phyloP scores from a whole-genome alignment of 2,113 vertebrate species.

The Phrynosoma platyrhinos region DNA sequence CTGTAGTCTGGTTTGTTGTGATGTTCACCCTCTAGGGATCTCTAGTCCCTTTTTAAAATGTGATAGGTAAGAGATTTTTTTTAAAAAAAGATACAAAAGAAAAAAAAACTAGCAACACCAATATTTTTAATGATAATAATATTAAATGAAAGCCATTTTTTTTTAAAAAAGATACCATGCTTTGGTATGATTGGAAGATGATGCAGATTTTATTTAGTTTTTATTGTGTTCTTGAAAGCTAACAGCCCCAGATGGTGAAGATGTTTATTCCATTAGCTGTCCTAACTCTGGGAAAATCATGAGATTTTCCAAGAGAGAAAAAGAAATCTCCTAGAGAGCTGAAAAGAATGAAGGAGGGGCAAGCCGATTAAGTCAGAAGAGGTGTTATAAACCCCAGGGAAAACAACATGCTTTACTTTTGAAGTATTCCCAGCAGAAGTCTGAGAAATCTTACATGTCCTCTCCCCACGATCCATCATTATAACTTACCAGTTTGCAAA shows the following conservation, averaged over 20 bases:
- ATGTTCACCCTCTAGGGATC: not conserved
- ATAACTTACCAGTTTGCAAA: constrained; percentile 74
- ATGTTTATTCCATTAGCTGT: constrained; percentile 56
- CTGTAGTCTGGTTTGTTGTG: constrained; percentile 25
- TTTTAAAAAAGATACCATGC: constrained; percentile 23
- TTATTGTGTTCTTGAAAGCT: constrained; percentile 51
- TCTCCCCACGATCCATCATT: constrained; percentile 72
- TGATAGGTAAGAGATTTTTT: constrained; percentile 10
- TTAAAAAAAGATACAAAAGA: not conserved
- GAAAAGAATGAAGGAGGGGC: constrained; percentile 55
- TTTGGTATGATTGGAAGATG: constrained; percentile 46
- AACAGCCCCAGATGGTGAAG: constrained; percentile 55
- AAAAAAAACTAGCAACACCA: not conserved
- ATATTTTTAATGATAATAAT: constrained; percentile 18
- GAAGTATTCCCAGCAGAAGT: constrained; percentile 75
- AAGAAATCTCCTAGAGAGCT: constrained; percentile 73
- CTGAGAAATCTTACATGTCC: constrained; percentile 68
- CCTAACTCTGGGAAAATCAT: constrained; percentile 49
- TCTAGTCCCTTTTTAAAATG: constrained; percentile 31
- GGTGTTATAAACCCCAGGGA: constrained; percentile 69
- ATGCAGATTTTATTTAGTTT: constrained; percentile 44
- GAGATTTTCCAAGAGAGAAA: constrained; percentile 53
- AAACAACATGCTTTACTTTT: constrained; percentile 72
- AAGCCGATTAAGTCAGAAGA: constrained; percentile 79
- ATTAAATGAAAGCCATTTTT: constrained; percentile 38